Evolutionary conservation across 2,113 vertebrate genomes (phyloP), one percentile per base, ranked within the genome.

Genomic region (Takifugu flavidus): DNA sequence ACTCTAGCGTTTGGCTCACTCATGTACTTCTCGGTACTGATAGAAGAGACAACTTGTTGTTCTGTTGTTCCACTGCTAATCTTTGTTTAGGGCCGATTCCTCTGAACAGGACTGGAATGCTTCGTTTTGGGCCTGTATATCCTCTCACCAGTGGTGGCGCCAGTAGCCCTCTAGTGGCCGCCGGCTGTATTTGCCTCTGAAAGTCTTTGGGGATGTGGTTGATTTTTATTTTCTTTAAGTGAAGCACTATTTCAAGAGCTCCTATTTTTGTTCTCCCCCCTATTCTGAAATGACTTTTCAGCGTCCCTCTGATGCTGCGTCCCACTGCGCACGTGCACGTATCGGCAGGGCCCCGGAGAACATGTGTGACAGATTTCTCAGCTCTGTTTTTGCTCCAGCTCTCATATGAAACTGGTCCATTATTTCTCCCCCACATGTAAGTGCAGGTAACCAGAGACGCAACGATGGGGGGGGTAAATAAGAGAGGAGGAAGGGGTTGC

Each of bases 141-240:
- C 67, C 43, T 55, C 15, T 27, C 5, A 46, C 25, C 45, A 59
- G 31, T 31, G 64, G 60, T 58, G 69, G 62, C 67, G 75, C 75
- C 85, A 79, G 84, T 73, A 77, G 75, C 83, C 82, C 84, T 75
- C 86, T 79, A 83, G 81, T 79, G 86, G 82, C 80, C 64, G 72
- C 65, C 69, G 44, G 45, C 46, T 80, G 62, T 65, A 78, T 62
- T 76, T 73, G 75, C 78, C 59, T 61, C 70, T 49, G 13, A 74
- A 55, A 80, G 20, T 20, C 20, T 55, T 25, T 20, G 20, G 20
- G 20, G 20, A 15, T 2, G 44, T 45, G 44, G 5, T 4, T 5
- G 6, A 47, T 47, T 25, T 49, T 20, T 2, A 2, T 11, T 45
- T n/a, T 64, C 49, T 56, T 62, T 47, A 51, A 70, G 43, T 2